Base-by-base conservation (phyloP, 1,140 invertebrate species). In the Hesperophylax magnus region DNA sequence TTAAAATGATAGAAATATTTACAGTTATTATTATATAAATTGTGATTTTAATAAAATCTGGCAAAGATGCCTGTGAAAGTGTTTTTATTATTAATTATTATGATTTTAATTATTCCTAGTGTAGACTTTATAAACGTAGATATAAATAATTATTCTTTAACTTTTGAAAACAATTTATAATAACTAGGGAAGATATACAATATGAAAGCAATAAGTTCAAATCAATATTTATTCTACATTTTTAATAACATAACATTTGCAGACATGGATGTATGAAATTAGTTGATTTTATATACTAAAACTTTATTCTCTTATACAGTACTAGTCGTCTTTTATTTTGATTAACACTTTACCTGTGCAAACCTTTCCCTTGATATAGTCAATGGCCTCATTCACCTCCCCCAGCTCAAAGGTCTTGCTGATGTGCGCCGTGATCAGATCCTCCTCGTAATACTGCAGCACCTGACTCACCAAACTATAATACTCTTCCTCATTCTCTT, bases 331-430 rank as follows among this genome's bases (percentile, higher is more conserved):
- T 24, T 82, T 56, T 56, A 88, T 82, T 80, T 86, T 81, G 74
- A 92, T 86, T 27, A 92, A 84, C 56, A 91, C 87, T 87, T 92
- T 92, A 60, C 91, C 91, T 22, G 89, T 90, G 76, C 89, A 89
- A 84, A 89, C 89, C 77, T 88, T 87, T 31, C 89, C 87, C 71
- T 87, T 86, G 58, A 91, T 87, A 85, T 86, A 89, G 74, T 89
- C 85, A 15, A 92, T 86, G 18, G 91, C 91, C 34, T 91, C 86
- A 84, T 91, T 91, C 7, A 91, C 86, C 65, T 91, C 85, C 22
- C 88, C 86, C 24, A 92, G 83, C n/a, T 85, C 84, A 84, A 89
- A 92, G 27, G 85, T 85, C 54, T 87, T 86, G 77, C 90, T 90
- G 8, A 91, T 86, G 83, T 90, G 88, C 6, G 91, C 90, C 22